Evolutionary conservation across 2,888 invertebrate species (phyloP), one percentile per base, ranked within the genome.

Genomic region (Leptopilina syphax): DNA sequence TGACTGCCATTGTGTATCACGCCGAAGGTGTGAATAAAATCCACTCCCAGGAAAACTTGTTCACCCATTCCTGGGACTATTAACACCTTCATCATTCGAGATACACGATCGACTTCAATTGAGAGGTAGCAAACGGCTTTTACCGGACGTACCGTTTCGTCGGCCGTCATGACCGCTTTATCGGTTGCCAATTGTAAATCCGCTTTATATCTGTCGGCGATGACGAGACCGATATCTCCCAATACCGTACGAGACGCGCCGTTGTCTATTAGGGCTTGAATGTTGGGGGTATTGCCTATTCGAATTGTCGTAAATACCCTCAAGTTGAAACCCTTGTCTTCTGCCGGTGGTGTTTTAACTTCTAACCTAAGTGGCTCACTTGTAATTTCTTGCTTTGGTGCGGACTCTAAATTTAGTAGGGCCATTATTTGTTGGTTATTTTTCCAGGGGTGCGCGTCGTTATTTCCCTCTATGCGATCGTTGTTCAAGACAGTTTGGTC

Each of bases 11-110:
- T 6, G 13, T 60, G 60, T n/a, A 18, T n/a, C n/a, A 60, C n/a
- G n/a, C 60, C 60, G 60, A 60, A 60, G 4, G 18, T 6, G n/a
- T 60, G 60, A n/a, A 13, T n/a, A n/a, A 60, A 60, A 7, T 60
- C 60, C n/a, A 60, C n/a, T n/a, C 60, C 60, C 60, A 60, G n/a
- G n/a, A 60, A 60, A n/a, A 60, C 60, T 60, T 60, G 60, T 60
- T 60, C 18, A n/a, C 60, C 60, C n/a, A 60, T 60, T n/a, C 60
- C 13, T 60, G 60, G 60, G 18, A 60, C 60, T 7, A 60, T 60
- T 18, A 60, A n/a, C 60, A 60, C 13, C n/a, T 60, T 60, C 60
- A 60, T 60, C 60, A 60, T 60, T 1, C 60, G 60, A 7, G 60
- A 60, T 3, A 60, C 60, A 60, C 60, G 60, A n/a, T 60, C 18